phyloP scores from a whole-genome alignment of 2,888 invertebrate genomes.

The Amphimallon solstitiale region DNA sequence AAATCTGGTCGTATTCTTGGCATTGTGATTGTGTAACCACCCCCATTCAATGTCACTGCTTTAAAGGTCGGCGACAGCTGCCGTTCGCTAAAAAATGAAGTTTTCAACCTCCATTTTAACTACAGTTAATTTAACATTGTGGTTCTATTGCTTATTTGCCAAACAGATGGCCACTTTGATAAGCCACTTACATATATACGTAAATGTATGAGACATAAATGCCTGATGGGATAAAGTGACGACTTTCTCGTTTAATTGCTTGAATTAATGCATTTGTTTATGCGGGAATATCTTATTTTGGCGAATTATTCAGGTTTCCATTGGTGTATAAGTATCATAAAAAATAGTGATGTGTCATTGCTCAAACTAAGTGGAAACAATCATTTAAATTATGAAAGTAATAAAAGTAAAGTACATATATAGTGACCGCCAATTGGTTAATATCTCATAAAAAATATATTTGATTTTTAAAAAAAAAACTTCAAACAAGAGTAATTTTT shows the following conservation, averaged over 20 bases:
- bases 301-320: neutral
- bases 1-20: constrained; percentile 58
- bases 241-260: constrained; percentile 24
- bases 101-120: constrained; percentile 64
- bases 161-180: constrained; percentile 38
- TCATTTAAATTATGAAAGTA: too few relatives aligned
- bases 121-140: constrained; percentile 64
- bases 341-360: neutral
- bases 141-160: constrained; percentile 38
- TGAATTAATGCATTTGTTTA: constrained; percentile 27
- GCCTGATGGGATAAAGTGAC: neutral
- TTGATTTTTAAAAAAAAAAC: too few relatives aligned
- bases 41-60: constrained; percentile 62
- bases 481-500: too few relatives aligned
- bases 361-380: too few relatives aligned
- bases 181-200: constrained; percentile 4
- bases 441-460: too few relatives aligned
- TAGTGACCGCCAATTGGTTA: too few relatives aligned
- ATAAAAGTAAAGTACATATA: too few relatives aligned
- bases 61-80: constrained; percentile 59
- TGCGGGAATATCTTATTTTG: neutral
- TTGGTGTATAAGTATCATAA: neutral
- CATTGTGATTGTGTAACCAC: constrained; percentile 65
- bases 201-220: neutral
- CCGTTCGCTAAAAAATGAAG: constrained; percentile 62